Conservation (phyloP, 2,888 invertebrate species). For the Tiphia femorata region DNA sequence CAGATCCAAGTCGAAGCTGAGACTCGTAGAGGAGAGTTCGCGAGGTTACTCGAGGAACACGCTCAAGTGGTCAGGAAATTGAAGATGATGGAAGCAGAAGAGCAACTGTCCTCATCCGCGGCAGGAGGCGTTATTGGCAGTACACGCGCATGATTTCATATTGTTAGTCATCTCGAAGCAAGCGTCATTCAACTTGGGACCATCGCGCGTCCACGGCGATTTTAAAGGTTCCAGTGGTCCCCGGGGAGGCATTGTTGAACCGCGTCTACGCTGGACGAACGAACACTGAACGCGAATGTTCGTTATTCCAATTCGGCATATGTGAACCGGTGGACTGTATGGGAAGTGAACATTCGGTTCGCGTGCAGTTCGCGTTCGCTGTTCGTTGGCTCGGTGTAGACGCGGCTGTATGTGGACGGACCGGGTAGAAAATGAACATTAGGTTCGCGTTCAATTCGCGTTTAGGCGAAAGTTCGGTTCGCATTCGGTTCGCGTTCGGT, state of each 20-base stretch:
- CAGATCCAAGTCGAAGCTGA: conserved; percentile 67
- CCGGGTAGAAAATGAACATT: no score
- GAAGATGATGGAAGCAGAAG: conserved; percentile 67
- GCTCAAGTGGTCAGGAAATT: conserved; percentile 67
- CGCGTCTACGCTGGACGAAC: no score
- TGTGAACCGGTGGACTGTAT: no score
- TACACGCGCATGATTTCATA: conserved; percentile 56
- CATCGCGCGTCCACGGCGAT: conserved; percentile 24
- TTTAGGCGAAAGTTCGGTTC: no score
- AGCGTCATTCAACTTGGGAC: conserved; percentile 31
- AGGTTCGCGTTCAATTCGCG: no score
- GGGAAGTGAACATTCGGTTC: background rate
- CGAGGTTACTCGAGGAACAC: conserved; percentile 67
- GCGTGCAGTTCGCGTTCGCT: background rate
- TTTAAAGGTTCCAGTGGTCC: no score
- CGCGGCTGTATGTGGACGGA: no score
- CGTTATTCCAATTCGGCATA: no score
- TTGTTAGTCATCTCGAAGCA: conserved; percentile 12
- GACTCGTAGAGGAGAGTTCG: conserved; percentile 67
- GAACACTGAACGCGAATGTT: no score
- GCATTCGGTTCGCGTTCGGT: no score
- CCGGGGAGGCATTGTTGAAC: no score
- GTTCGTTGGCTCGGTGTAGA: background rate
- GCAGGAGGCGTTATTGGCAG: conserved; percentile 46
- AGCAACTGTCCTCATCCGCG: conserved; percentile 45